Conservation (phyloP, 2,113 vertebrate species). For the Sylvicapra grimmia region DNA sequence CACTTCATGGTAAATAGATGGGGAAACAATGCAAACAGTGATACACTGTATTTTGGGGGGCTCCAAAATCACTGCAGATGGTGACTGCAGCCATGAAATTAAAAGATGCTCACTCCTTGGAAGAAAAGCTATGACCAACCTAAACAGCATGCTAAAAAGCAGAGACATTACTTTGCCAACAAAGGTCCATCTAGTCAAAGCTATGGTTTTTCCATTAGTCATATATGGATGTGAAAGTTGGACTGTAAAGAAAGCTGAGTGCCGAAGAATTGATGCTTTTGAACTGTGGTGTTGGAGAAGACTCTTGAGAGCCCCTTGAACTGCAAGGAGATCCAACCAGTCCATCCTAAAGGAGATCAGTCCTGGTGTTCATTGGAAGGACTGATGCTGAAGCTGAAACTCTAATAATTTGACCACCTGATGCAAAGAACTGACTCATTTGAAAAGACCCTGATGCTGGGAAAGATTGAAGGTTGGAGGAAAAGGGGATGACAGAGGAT, state of each 20-base stretch:
- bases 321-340: not conserved
- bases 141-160: not conserved
- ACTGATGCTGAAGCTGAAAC: not conserved
- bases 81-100: no score
- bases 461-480: not conserved
- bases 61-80: no score
- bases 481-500: not conserved
- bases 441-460: not conserved
- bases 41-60: no score
- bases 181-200: not conserved
- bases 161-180: not conserved
- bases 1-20: no score
- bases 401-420: not conserved
- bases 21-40: no score
- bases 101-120: no score
- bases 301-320: not conserved
- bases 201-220: not conserved
- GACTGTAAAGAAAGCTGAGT: not conserved
- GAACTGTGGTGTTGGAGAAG: not conserved
- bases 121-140: no score
- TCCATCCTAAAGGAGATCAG: not conserved
- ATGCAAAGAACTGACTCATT: not conserved
- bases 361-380: not conserved
- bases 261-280: not conserved
- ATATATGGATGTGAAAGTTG: not conserved